Base-by-base conservation (phyloP, 2,888 invertebrate genomes). In the Carcina quercana region DNA sequence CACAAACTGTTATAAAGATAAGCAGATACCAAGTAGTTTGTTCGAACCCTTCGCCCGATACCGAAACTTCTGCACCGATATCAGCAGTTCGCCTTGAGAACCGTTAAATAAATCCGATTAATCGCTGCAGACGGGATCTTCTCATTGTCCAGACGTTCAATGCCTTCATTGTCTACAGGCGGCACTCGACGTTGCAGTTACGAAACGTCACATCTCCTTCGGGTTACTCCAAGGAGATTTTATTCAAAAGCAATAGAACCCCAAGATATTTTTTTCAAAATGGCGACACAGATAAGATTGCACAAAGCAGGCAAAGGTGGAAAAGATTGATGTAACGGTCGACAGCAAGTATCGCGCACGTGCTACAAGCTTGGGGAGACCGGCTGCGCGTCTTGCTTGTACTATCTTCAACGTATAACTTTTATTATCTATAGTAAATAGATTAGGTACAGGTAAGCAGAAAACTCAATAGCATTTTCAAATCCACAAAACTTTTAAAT, bases 261-360 rank as follows among this genome's bases (percentile, higher is more conserved):
- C 61, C 45, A 47, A 46, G 41, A 36, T 27, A 41, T 37, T 44
- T 51, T 62, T 46, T 35, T 42, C 42, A 38, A 35, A 19, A 3
- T 25, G 19, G 19, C 32, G 15, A 12, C 19, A 21, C 43, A 47
- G 57, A 58, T 64, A 67, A 64, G 59, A 52, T 66, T 64, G 64
- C 60, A 63, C 63, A 70, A 71, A 59, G 63, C 59, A 57, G 57
- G 60, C 55, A 56, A 66, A 68, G 63, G 68, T 63, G 70, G 74
- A 70, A 60, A 74, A 76, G 79, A 82, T 76, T 71, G 69, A 80
- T 80, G 78, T 80, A 73, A 74, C 78, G 80, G 74, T 61, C 62
- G 59, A 48, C 49, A 51, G 64, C 50, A 66, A 72, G 63, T 6
- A 69, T 71, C 55, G 67, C 73, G 79, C 83, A 82, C 82, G 82